Evolutionary conservation across 2,113 vertebrate genomes (phyloP).

Genomic region (Rissa tridactyla): DNA sequence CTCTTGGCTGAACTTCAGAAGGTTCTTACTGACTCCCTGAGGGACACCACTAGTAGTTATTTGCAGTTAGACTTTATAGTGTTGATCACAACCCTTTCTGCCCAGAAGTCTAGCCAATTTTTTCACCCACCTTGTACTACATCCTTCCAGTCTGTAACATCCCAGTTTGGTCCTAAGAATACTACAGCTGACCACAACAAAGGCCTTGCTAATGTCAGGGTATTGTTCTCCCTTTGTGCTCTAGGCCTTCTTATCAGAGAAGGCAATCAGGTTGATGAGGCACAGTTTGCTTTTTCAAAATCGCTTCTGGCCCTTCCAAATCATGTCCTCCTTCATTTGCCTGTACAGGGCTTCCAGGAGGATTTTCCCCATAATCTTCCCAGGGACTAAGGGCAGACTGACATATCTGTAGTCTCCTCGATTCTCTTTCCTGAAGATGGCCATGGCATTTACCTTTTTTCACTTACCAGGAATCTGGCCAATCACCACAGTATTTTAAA

Average conservation of each 20-base stretch:
- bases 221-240: neutral
- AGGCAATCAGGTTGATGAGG: neutral
- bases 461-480: neutral
- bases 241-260: neutral
- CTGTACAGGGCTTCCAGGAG: neutral
- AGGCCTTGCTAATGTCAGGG: neutral
- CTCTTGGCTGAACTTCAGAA: neutral
- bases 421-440: neutral
- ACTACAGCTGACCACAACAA: neutral
- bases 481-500: neutral
- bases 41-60: neutral
- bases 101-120: neutral
- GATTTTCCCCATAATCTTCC: neutral
- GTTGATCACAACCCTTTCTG: neutral
- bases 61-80: neutral
- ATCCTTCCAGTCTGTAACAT: neutral
- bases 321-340: neutral
- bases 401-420: accelerated
- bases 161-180: neutral
- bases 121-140: neutral
- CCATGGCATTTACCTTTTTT: neutral
- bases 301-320: neutral
- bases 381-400: neutral
- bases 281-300: neutral
- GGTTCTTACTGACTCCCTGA: neutral